Percentiles rank a stretch among this genome's conserved stretches.
Conservation (phyloP, 2,888 invertebrate genomes). For the Drosophila affinis region DNA sequence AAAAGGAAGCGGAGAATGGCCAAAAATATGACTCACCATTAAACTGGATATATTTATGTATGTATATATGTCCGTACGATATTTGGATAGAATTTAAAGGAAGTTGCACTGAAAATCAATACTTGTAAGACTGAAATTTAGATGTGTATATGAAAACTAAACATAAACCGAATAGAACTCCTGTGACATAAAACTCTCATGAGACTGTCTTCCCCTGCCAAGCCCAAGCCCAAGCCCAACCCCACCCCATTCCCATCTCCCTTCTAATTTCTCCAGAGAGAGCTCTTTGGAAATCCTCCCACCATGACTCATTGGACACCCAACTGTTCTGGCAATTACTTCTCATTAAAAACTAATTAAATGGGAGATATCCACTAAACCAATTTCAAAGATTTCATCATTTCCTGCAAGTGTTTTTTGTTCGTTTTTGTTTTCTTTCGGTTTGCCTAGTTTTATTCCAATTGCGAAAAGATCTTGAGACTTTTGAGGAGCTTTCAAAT, state of each 20-base stretch:
- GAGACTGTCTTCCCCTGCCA: neutral
- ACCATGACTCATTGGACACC: conserved; percentile 3
- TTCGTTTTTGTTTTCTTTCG: conserved; percentile 11
- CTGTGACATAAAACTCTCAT: neutral
- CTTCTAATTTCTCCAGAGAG: neutral
- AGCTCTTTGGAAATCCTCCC: neutral
- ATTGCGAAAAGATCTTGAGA: conserved; percentile 32
- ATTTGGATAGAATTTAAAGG: no score
- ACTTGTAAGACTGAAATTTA: conserved; percentile 2
- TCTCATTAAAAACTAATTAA: conserved; percentile 64
- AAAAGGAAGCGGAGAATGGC: conserved; percentile 32
- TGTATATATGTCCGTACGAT: no score
- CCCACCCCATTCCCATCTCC: neutral
- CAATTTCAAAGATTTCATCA: conserved; percentile 50
- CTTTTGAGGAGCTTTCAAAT: conserved; percentile 5
- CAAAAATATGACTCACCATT: conserved; percentile 12
- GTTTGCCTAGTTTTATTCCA: conserved; percentile 19
- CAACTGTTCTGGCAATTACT: conserved; percentile 52
- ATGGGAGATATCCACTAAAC: conserved; percentile 36
- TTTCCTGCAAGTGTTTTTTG: conserved; percentile 41
- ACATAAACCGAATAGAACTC: neutral
- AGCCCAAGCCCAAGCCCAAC: neutral
- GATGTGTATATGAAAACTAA: neutral
- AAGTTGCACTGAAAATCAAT: neutral
- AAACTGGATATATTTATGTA: neutral